phyloP scores from a whole-genome alignment of 2,113 vertebrate genomes.

The Perognathus longimembris region DNA sequence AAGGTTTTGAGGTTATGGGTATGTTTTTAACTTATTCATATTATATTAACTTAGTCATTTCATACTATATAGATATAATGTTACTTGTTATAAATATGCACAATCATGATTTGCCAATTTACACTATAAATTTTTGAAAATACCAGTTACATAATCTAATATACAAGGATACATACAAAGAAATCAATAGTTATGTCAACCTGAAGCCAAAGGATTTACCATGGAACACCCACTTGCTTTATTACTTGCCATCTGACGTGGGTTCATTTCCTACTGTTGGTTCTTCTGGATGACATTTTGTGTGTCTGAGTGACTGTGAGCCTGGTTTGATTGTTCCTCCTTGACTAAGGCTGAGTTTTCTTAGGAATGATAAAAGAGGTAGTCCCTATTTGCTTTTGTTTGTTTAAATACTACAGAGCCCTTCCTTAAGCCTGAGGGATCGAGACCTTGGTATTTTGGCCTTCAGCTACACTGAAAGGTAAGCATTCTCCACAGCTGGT shows the following conservation, averaged over 20 bases:
- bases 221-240: background rate
- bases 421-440: background rate
- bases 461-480: background rate
- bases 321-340: too few species aligned
- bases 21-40: background rate
- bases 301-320: background rate
- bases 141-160: background rate
- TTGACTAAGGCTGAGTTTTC: background rate
- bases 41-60: background rate
- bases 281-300: background rate
- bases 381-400: background rate
- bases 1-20: background rate
- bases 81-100: background rate
- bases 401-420: background rate
- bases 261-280: background rate
- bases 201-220: background rate
- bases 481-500: background rate
- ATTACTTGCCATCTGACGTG: rapidly evolving
- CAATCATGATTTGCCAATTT: background rate
- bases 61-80: background rate
- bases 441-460: background rate
- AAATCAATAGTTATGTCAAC: background rate
- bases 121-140: background rate
- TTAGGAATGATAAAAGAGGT: background rate
- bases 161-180: background rate